Base-by-base conservation (phyloP, 1,140 invertebrate species). In the Triops cancriformis region DNA sequence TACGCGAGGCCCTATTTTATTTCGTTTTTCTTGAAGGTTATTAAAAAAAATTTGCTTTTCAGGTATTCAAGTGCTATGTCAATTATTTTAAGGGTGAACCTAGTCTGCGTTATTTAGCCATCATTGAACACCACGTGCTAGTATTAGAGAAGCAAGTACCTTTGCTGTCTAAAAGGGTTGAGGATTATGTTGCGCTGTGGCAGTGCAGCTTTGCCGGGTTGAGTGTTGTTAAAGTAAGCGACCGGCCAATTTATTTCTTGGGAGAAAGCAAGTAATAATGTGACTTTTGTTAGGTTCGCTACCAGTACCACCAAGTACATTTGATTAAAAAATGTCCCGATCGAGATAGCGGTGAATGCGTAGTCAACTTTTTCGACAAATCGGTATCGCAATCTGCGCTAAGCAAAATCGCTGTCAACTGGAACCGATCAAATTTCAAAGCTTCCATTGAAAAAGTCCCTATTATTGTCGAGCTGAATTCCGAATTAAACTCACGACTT, bases 81-180 rank as follows among this genome's bases (percentile, higher is more conserved):
- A 64, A 64, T 64, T 64, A 64, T 18, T 14, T 64, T 64, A 64
- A 6, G 51, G 51, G 51, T 64, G 51, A 64, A 64, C 9, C 51
- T 64, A 64, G 51, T 64, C 51, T 64, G 51, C 51, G 51, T 64
- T 64, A 64, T 64, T 64, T 64, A 64, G 51, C 51, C 18, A 23
- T 64, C 6, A 64, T 64, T 18, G 51, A 64, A 7, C 51, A 64
- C 51, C 51, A 64, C 51, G 51, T 64, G 18, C 7, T 64, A 64
- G 51, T 64, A 64, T 64, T 64, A 64, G 51, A 64, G n/a, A 64
- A 64, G 23, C 51, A 64, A 64, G 51, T 64, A n/a, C 51, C 51
- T 23, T 1, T 64, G 23, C 51, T 64, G n/a, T 64, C 51, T 14
- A 64, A 64, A 64, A 0, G 51, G 51, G 51, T 64, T 14, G n/a